Percentiles rank a stretch among this genome's conserved stretches.
Conservation (phyloP, 2,797 vertebrate species). For the Antrozous pallidus region DNA sequence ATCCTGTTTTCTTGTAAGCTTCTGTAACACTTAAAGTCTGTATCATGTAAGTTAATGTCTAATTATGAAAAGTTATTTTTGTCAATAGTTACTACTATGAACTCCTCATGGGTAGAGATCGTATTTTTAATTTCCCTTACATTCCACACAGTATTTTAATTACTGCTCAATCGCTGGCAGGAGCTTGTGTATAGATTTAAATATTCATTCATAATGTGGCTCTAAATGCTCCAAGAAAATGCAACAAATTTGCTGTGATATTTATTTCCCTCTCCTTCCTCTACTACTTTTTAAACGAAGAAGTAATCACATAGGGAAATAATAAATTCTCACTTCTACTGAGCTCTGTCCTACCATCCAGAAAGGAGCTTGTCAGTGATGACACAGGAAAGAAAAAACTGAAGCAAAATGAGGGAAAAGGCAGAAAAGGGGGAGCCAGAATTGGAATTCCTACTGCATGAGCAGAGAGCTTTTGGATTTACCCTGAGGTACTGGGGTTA, state of each 20-base stretch:
- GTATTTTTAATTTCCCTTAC: conserved; percentile 12
- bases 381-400: neutral
- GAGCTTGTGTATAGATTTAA: neutral
- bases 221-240: conserved; percentile 8
- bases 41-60: neutral
- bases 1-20: neutral
- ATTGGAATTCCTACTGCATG: neutral
- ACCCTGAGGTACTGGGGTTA: neutral
- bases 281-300: neutral
- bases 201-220: neutral
- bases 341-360: neutral
- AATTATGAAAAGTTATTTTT: neutral
- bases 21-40: neutral
- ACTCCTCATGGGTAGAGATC: neutral
- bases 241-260: neutral
- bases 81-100: neutral
- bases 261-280: neutral
- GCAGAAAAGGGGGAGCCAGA: neutral
- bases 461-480: conserved; percentile 19
- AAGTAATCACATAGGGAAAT: conserved; percentile 24
- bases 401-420: neutral
- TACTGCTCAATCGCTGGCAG: neutral
- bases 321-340: neutral
- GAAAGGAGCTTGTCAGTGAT: neutral
- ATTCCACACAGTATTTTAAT: neutral